These are phyloP conservation scores for Pseudomyrmex flavicornis DNA, from an alignment of 1,140 invertebrate genomes.

Conservation along the genomic window DNA sequence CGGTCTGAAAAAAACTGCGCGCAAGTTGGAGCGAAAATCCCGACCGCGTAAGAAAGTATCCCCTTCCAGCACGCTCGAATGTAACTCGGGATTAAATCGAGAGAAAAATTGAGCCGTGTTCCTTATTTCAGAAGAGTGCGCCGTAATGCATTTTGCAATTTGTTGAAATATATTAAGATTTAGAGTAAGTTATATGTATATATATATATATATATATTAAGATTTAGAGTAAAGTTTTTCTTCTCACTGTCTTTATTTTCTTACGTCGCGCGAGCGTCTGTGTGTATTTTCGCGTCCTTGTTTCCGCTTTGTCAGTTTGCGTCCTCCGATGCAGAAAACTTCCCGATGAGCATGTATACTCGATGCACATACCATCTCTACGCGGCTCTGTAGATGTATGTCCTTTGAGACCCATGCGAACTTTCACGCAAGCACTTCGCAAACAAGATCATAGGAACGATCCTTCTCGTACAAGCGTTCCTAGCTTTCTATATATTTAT, in stretches of 20 bases:
- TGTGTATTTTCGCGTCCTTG: constrained; percentile 15
- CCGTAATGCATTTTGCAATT: constrained; percentile 15
- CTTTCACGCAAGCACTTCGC: constrained; percentile 32
- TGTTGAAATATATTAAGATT: constrained; percentile 48
- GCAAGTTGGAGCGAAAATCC: neutral
- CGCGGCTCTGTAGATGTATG: constrained; percentile 25
- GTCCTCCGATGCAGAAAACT: constrained; percentile 21
- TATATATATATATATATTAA: constrained; percentile 23
- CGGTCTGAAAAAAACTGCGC: constrained; percentile 33
- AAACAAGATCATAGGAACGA: constrained; percentile 48
- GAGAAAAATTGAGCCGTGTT: constrained; percentile 31
- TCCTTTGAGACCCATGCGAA: constrained; percentile 51
- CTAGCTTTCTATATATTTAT: neutral
- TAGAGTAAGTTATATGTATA: neutral
- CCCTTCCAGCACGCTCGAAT: constrained; percentile 12
- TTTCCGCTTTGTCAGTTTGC: constrained; percentile 20
- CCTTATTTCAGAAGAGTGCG: neutral
- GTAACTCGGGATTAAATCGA: constrained; percentile 40
- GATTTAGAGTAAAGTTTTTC: constrained; percentile 37
- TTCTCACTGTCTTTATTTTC: neutral
- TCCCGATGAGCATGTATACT: constrained; percentile 19
- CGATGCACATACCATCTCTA: constrained; percentile 35
- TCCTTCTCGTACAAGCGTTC: neutral
- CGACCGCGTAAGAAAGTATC: constrained; percentile 26
- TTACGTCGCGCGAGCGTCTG: neutral